Evolutionary conservation across 2,888 invertebrate species (phyloP), one percentile per base, ranked within the genome.

Genomic region (Oegoconia quadripuncta): DNA sequence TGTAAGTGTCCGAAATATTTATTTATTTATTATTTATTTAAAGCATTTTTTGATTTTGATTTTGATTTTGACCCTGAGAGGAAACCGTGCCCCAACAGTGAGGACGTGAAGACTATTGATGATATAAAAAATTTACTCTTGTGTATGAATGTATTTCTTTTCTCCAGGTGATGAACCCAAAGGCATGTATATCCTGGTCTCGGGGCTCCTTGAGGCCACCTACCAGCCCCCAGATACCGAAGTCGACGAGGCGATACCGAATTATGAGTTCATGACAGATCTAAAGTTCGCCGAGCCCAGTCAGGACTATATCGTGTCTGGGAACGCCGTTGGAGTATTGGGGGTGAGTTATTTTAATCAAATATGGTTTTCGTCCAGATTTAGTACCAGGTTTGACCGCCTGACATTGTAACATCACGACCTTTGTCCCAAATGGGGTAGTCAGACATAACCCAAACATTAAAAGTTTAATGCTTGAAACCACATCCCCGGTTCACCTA

Each of bases 251-350:
- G 76, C 77, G 0, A 79, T 90, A 23, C 90, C 90, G 0, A 88
- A 90, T 50, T 86, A 89, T 30, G 90, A 90, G 51, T 88, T 89
- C 49, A 59, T 88, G 6, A 75, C 83, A 0, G 86, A 88, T 27
- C 49, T 88, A 5, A 79, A 84, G 50, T 89, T 88, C 45, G 62
- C 66, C 0, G 80, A 86, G 2, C 80, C 79, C 0, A 71, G 80
- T 18, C 78, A 79, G 31, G 91, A 91, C 47, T 90, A 88, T 46
- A 81, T 91, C 9, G 89, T 90, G 1, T 88, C 90, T 1, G 91
- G 91, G 1, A 90, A 89, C 37, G 88, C 90, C 6, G 74, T 91
- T 13, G 91, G 91, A 0, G 91, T 91, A 20, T 63, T 91, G 20
- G 89, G 90, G 40, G 82, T 90, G 45, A 59, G 58, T 52, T 18